phyloP scores from a whole-genome alignment of 2,888 invertebrate genomes.

The Syrista parreyssii region DNA sequence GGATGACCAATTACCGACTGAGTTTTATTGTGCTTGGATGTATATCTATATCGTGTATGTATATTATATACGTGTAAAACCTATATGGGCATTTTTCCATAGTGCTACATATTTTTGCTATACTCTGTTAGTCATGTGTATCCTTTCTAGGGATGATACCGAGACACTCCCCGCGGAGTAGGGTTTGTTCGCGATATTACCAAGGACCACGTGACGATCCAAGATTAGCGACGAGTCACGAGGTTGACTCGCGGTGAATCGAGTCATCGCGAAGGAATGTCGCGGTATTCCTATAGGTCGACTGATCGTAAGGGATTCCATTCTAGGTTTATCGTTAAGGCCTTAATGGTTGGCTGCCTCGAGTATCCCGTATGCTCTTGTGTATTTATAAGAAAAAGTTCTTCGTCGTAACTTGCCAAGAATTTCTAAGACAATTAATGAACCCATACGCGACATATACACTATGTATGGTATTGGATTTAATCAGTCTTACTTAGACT shows the following conservation, averaged over 20 bases:
- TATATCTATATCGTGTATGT: neutral
- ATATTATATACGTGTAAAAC: neutral
- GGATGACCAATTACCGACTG: neutral
- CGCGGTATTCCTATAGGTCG: neutral
- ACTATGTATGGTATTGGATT: neutral
- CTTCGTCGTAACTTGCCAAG: neutral
- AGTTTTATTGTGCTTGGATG: neutral
- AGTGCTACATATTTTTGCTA: neutral
- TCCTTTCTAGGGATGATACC: neutral
- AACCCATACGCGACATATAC: neutral
- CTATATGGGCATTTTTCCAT: neutral
- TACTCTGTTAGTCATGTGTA: neutral
- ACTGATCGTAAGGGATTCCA: neutral
- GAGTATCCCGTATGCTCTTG: neutral
- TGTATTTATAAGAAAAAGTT: neutral
- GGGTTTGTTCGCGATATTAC: neutral
- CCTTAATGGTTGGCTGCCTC: neutral
- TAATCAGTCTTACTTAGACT: neutral
- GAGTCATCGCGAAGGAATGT: constrained; percentile 2
- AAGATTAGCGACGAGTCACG: constrained; percentile 3
- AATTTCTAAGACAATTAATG: neutral
- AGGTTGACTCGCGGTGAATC: neutral
- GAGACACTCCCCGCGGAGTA: neutral
- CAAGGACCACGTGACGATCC: neutral
- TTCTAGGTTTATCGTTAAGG: neutral